Conservation (phyloP, 2,797 vertebrate species). For the Dicrostonyx torquatus region DNA sequence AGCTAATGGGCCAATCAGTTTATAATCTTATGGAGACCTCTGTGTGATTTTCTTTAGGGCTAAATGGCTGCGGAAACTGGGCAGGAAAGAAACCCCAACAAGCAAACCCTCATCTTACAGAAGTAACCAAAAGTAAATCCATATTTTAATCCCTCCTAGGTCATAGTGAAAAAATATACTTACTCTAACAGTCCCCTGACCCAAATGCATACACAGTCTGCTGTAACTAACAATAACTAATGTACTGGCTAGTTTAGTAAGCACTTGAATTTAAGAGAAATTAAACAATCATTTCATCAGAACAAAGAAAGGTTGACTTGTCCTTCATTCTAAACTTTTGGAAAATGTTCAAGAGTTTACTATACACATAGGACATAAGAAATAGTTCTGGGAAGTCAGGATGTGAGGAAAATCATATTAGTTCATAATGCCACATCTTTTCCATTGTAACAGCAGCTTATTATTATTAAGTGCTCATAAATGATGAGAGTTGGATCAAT, state of each 20-base stretch:
- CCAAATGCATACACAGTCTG: neutral
- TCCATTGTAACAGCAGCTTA: neutral
- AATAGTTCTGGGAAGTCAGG: slow-evolving; percentile 36
- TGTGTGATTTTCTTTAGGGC: too few species aligned
- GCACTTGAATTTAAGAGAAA: slow-evolving; percentile 49
- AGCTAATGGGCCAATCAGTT: too few species aligned
- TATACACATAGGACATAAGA: slow-evolving; percentile 15
- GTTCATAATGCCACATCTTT: slow-evolving; percentile 24
- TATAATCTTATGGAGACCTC: too few species aligned
- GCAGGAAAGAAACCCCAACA: too few species aligned
- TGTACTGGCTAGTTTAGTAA: neutral
- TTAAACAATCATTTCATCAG: neutral
- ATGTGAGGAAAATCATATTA: slow-evolving; percentile 46
- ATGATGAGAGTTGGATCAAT: neutral
- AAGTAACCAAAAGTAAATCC: slow-evolving; percentile 22
- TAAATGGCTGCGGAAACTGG: too few species aligned
- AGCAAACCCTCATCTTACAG: too few species aligned
- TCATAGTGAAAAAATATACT: slow-evolving; percentile 37
- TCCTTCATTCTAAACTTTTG: slow-evolving; percentile 22
- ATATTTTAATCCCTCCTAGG: slow-evolving; percentile 28
- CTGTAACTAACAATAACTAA: slow-evolving; percentile 33
- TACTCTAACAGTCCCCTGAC: neutral
- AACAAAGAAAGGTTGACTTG: neutral
- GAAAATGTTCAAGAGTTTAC: slow-evolving; percentile 33
- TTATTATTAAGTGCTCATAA: slow-evolving; percentile 62